Conservation (phyloP, 2,888 invertebrate species). For the Metalampra italica region DNA sequence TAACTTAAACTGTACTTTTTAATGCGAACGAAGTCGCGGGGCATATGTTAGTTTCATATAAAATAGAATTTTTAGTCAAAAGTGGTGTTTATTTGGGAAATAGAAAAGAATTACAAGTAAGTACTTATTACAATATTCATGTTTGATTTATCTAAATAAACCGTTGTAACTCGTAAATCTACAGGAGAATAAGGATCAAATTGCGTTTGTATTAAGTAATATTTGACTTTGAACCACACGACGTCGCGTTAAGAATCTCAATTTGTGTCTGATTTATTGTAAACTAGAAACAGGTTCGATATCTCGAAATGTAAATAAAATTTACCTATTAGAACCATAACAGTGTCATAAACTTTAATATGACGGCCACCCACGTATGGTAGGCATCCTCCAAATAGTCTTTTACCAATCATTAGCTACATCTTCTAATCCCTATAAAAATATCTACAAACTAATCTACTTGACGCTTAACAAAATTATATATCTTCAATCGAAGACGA, state of each 20-base stretch:
- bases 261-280: neutral
- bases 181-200: neutral
- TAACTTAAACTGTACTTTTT: too few relatives aligned
- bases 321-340: slow-evolving; percentile 10
- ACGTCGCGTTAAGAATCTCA: neutral
- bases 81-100: too few relatives aligned
- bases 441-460: neutral
- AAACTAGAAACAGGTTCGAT: slow-evolving; percentile 7
- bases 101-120: too few relatives aligned
- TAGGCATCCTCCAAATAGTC: slow-evolving; percentile 11
- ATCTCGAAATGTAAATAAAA: slow-evolving; percentile 13
- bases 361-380: slow-evolving; percentile 18
- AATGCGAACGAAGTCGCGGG: too few relatives aligned
- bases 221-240: neutral
- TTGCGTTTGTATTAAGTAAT: neutral
- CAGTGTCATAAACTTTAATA: slow-evolving; percentile 22
- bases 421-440: slow-evolving; percentile 1
- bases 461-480: too few relatives aligned
- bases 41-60: too few relatives aligned
- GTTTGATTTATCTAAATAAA: too few relatives aligned
- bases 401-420: slow-evolving; percentile 12
- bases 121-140: too few relatives aligned
- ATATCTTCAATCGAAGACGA: too few relatives aligned
- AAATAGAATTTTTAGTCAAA: too few relatives aligned
- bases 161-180: neutral